These are phyloP conservation scores for Coenonympha arcania DNA, from an alignment of 2,888 invertebrate genomes.

Conservation along the genomic window DNA sequence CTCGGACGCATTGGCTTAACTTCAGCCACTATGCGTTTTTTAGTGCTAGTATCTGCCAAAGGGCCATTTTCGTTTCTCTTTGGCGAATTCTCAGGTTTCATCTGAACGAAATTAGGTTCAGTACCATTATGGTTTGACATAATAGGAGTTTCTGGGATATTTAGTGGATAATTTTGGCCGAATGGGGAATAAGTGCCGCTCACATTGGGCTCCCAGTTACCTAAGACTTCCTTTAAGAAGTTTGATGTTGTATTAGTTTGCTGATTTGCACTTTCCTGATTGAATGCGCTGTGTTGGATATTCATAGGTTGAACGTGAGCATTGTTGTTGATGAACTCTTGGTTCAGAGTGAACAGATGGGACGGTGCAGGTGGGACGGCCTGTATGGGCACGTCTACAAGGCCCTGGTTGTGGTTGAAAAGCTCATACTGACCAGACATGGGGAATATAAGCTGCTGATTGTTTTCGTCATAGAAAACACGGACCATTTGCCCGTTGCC, in stretches of 20 bases:
- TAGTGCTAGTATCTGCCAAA: constrained; percentile 70
- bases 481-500: constrained; percentile 64
- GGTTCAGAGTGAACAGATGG: constrained; percentile 56
- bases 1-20: constrained; percentile 90
- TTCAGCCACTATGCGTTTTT: constrained; percentile 85
- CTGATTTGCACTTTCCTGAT: constrained; percentile 44
- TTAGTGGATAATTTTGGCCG: constrained; percentile 75
- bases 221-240: constrained; percentile 80
- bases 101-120: constrained; percentile 42
- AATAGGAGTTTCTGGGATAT: constrained; percentile 62
- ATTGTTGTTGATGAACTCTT: constrained; percentile 55
- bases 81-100: constrained; percentile 54
- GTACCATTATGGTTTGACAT: constrained; percentile 45
- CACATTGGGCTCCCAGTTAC: constrained; percentile 81
- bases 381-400: constrained; percentile 53
- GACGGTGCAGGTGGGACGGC: constrained; percentile 51
- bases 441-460: constrained; percentile 64
- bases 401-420: constrained; percentile 58
- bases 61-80: constrained; percentile 65
- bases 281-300: constrained; percentile 39
- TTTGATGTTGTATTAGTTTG: constrained; percentile 58
- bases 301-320: constrained; percentile 38
- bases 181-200: constrained; percentile 83
- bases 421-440: constrained; percentile 66
- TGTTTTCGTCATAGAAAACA: constrained; percentile 66